Evolutionary conservation across 2,797 vertebrate genomes (phyloP).

Genomic region (Myotis planiceps): DNA sequence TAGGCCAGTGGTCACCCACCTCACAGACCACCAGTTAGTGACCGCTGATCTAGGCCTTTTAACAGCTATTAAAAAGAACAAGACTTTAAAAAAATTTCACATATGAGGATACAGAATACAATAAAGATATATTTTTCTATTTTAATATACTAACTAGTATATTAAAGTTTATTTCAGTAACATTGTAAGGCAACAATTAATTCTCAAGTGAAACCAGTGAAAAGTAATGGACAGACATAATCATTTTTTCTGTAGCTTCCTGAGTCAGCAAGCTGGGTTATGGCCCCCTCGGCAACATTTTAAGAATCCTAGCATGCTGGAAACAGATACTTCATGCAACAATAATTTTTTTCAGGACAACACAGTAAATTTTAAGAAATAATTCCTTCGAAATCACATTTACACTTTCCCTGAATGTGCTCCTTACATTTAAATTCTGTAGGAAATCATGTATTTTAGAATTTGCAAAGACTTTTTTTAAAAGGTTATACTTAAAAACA

Average conservation of each 20-base stretch:
- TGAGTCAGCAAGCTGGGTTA: slow-evolving; percentile 63
- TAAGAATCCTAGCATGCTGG: slow-evolving; percentile 43
- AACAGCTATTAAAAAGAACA: too few species aligned
- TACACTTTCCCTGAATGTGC: slow-evolving; percentile 52
- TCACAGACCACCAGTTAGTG: too few species aligned
- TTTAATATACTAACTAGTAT: slow-evolving; percentile 51
- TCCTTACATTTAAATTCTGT: slow-evolving; percentile 58
- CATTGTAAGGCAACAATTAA: slow-evolving; percentile 78
- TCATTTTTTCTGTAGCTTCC: slow-evolving; percentile 68
- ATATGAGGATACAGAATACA: not conserved
- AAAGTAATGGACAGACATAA: not conserved
- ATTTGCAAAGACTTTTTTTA: slow-evolving; percentile 50
- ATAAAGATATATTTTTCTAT: not conserved
- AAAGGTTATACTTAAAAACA: not conserved
- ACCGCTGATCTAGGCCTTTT: too few species aligned
- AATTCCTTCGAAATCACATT: slow-evolving; percentile 48
- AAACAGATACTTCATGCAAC: not conserved
- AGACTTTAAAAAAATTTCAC: not conserved
- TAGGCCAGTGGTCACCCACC: not conserved
- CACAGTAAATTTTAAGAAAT: slow-evolving; percentile 50
- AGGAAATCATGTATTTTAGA: slow-evolving; percentile 39
- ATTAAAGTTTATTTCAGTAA: slow-evolving; percentile 66
- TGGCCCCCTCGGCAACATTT: slow-evolving; percentile 55
- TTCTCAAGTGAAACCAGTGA: slow-evolving; percentile 48
- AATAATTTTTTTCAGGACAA: slow-evolving; percentile 12